A percentile compares a stretch with the other conserved stretches of the same genome.
phyloP scores from a whole-genome alignment of 2,113 vertebrate species.

The Gopherus flavomarginatus region DNA sequence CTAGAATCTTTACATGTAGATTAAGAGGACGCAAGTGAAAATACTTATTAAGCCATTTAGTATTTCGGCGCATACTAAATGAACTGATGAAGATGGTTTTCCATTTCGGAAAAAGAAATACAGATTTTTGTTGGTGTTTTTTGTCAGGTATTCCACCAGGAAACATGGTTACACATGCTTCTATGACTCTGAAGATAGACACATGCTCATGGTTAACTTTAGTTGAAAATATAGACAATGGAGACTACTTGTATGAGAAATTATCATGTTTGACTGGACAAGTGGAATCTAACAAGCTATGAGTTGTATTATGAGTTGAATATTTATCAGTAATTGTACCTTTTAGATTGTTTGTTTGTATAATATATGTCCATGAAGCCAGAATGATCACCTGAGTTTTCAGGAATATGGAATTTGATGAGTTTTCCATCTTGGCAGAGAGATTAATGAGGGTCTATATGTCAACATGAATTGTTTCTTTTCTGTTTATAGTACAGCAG shows the following conservation, averaged over 20 bases:
- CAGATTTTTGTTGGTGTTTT: neutral
- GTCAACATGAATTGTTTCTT: neutral
- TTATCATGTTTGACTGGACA: neutral
- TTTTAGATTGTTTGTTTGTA: neutral
- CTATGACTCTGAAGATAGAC: neutral
- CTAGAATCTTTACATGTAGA: neutral
- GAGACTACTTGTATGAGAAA: neutral
- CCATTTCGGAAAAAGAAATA: neutral
- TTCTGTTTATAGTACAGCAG: neutral
- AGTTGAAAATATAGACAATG: neutral
- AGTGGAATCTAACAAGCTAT: neutral
- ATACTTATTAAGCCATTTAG: neutral
- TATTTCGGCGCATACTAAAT: neutral
- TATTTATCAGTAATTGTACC: neutral
- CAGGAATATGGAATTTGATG: neutral
- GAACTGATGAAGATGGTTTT: neutral
- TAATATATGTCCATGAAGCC: neutral
- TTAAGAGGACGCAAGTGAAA: neutral
- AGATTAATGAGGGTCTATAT: neutral
- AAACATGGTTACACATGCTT: neutral
- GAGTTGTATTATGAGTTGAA: neutral
- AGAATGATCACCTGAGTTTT: neutral
- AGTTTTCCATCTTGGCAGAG: too few relatives aligned
- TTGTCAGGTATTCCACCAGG: neutral
- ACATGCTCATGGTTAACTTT: neutral